Evolutionary conservation across 2,113 vertebrate genomes (phyloP), one percentile per base, ranked within the genome.

Genomic region (Marmota flaviventris): DNA sequence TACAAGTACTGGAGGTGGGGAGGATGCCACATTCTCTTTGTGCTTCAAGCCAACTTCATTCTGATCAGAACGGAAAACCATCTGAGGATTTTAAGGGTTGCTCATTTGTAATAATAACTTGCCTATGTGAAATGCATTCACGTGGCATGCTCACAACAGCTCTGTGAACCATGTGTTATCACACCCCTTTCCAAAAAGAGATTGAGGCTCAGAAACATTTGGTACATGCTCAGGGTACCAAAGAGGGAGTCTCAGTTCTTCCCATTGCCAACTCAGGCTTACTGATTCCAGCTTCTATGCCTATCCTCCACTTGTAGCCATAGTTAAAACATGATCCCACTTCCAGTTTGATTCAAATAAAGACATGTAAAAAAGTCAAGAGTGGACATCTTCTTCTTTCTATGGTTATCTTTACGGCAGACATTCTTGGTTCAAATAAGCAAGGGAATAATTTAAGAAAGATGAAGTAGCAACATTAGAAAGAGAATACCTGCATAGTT

Each of bases 31-130:
- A 3, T 83, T 5, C 18, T 37, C 58, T 42, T n/a, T 83, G 81
- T 90, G 63, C 37, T 92, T 91, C 69, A 39, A 18, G 48, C 25
- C 27, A 39, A 42, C n/a, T 85, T 96, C 37, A 63, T 94, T 94
- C 51, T 86, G 34, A 91, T n/a, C 78, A 13, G 34, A 14, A 42
- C 34, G 90, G 67, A 93, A 87, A 95, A 93, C n/a, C n/a, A 20
- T 51, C 16, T 63, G 73, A 92, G n/a, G 32, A 92, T 27, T 76
- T 75, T 75, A 85, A 94, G 11, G 10, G 5, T 37, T 94, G 56
- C 7, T 87, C 34, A 29, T 77, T 69, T 91, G 45, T 86, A 89
- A 32, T 42, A 72, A 69, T 42, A 87, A 78, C 37, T 83, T 92
- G 56, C 20, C 37, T 42, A 12, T 22, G 61, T 37, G 51, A 67